Evolutionary conservation across 2,888 invertebrate species (phyloP), one percentile per base, ranked within the genome.

Genomic region (Neoascia interrupta): DNA sequence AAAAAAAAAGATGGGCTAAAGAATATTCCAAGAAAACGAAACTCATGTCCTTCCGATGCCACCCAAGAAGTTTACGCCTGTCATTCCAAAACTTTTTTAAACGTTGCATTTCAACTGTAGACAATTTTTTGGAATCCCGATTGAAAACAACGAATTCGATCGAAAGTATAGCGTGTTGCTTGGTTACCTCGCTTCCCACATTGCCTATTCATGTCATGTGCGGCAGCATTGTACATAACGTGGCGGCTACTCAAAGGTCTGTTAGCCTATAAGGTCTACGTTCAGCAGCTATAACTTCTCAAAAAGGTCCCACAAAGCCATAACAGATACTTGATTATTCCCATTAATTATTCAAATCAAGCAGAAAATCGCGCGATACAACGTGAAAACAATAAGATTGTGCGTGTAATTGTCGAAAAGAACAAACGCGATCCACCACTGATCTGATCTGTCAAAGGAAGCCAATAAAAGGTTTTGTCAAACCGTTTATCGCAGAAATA

Each of bases 281-380:
- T 16, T 23, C 37, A 21, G 16, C 60, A 54, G 53, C 19, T 64
- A n/a, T 21, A 10, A 26, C 26, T 45, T 13, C 51, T 66, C 31
- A 54, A 73, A 72, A 72, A 72, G 37, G 72, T 60, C 53, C 15
- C 23, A 31, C 39, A 60, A 61, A 58, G 13, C 79, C 21, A 66
- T 47, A 43, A 13, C 23, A 47, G 39, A 49, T 37, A 79, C 60
- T 21, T 54, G 47, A 28, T n/a, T 31, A 26, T 51, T 79, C 45
- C 11, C 49, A 73, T 73, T 79, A 68, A 68, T 68, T 73, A 79
- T 79, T 68, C 79, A 66, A 73, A 79, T 49, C 79, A 79, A 66
- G 76, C 72, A 64, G 51, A 70, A 45, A 51, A 51, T 53, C 51
- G 72, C n/a, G n/a, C 66, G 56, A 68, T 51, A 79, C 53, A 64